These are phyloP conservation scores for Parauchenoglanis punctatus DNA, from an alignment of 2,797 vertebrate species.

Conservation along the genomic window DNA sequence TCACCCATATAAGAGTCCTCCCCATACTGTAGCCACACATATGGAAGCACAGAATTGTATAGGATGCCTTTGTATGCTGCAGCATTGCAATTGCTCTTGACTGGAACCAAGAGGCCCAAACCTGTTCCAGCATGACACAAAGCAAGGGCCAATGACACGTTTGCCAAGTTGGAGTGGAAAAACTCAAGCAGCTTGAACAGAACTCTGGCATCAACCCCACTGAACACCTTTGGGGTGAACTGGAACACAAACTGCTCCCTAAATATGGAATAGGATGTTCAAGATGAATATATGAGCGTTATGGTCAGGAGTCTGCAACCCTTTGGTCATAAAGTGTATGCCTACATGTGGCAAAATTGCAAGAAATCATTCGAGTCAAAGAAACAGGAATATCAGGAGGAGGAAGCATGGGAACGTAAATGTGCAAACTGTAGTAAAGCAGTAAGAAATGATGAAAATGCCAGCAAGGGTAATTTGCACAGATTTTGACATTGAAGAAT, in stretches of 20 bases:
- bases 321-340: neutral
- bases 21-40: neutral
- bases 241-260: neutral
- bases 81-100: neutral
- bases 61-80: neutral
- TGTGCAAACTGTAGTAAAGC: neutral
- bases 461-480: neutral
- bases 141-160: neutral
- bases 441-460: neutral
- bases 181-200: neutral
- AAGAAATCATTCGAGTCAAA: neutral
- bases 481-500: neutral
- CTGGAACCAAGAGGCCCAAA: neutral
- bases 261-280: neutral
- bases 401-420: neutral
- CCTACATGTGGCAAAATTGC: neutral
- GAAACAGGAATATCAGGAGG: neutral
- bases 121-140: neutral
- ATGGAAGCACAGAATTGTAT: neutral
- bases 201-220: neutral
- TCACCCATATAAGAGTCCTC: neutral
- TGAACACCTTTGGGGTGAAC: neutral
- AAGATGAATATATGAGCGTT: neutral
- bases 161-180: neutral
- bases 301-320: neutral